These are phyloP conservation scores for Calliscelio sp. DNA, from an alignment of 2,888 invertebrate genomes.

Conservation along the genomic window DNA sequence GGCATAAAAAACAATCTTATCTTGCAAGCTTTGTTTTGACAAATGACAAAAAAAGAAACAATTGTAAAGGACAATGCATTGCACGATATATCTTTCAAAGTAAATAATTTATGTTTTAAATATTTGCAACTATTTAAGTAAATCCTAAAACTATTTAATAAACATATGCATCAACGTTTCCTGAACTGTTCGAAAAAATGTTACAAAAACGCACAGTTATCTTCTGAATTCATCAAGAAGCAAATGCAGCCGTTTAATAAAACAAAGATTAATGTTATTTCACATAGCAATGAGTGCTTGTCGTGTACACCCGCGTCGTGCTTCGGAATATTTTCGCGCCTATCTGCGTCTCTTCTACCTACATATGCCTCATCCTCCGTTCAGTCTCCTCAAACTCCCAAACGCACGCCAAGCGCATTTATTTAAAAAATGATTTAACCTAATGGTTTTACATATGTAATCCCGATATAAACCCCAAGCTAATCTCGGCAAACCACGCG, in stretches of 20 bases:
- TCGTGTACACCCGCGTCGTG: slow-evolving; percentile 78
- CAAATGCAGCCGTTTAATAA: slow-evolving; percentile 68
- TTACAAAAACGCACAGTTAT: slow-evolving; percentile 49
- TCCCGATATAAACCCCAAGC: slow-evolving; percentile 78
- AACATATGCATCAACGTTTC: slow-evolving; percentile 52
- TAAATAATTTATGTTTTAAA: slow-evolving; percentile 36
- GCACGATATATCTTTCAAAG: slow-evolving; percentile 23
- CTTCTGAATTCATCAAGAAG: slow-evolving; percentile 64
- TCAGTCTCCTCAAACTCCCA: slow-evolving; percentile 59
- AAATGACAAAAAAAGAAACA: too few species aligned
- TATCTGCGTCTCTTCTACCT: slow-evolving; percentile 69
- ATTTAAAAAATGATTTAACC: slow-evolving; percentile 85
- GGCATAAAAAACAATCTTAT: too few species aligned
- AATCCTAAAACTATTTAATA: slow-evolving; percentile 39
- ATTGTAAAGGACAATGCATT: background rate
- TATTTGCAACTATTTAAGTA: slow-evolving; percentile 21
- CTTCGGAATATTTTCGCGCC: slow-evolving; percentile 77
- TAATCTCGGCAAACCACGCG: slow-evolving; percentile 75
- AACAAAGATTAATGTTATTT: slow-evolving; percentile 69
- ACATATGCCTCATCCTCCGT: slow-evolving; percentile 51
- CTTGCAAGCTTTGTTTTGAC: too few species aligned
- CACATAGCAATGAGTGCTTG: slow-evolving; percentile 55
- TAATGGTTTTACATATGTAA: slow-evolving; percentile 86
- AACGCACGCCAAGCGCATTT: slow-evolving; percentile 78
- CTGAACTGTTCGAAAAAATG: slow-evolving; percentile 41